These are phyloP conservation scores for Plecotus auritus DNA, from an alignment of 2,113 vertebrate species.

Conservation along the genomic window DNA sequence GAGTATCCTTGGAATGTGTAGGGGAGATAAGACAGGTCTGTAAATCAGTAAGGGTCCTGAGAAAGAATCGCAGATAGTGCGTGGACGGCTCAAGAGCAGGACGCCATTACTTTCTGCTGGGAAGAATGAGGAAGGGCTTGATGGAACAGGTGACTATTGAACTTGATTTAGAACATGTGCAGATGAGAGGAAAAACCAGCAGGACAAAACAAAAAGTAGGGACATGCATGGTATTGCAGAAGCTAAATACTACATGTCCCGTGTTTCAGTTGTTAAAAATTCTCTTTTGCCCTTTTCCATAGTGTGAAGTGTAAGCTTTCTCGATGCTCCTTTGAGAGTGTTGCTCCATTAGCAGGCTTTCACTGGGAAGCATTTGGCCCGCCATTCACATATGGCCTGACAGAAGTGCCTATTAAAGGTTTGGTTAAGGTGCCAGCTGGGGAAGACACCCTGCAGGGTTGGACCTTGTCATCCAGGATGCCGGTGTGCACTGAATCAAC, in stretches of 20 bases:
- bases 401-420: not conserved
- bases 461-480: not conserved
- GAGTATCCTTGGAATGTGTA: not conserved
- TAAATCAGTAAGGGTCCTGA: not conserved
- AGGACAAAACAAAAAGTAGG: not conserved
- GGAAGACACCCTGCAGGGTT: not conserved
- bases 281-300: not conserved
- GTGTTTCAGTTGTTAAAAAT: not conserved
- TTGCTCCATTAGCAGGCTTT: not conserved
- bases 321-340: not conserved
- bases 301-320: not conserved
- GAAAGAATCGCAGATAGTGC: not conserved
- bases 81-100: not conserved
- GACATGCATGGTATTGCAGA: not conserved
- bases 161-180: not conserved
- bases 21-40: not conserved
- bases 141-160: not conserved
- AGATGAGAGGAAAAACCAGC: not conserved
- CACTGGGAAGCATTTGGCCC: not conserved
- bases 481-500: not conserved
- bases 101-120: not conserved
- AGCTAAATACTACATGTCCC: not conserved
- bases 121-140: not conserved
- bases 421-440: not conserved
- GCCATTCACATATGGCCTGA: not conserved